phyloP scores from a whole-genome alignment of 2,113 vertebrate genomes.

The Pluvianellus socialis region DNA sequence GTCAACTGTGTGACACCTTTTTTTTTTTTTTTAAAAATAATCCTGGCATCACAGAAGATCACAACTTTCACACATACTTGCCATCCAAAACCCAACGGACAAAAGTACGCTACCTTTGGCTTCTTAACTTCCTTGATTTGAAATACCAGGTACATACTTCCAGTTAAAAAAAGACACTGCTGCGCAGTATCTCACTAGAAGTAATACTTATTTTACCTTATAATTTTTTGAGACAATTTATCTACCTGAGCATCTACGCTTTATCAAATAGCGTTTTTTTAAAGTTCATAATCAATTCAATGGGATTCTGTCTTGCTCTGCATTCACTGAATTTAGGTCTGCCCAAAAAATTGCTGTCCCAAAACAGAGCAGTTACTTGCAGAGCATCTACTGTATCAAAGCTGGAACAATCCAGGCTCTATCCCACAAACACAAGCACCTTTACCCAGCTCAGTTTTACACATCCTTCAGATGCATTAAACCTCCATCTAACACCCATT shows the following conservation, averaged over 20 bases:
- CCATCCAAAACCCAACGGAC: not conserved
- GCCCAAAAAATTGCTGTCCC: not conserved
- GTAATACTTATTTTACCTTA: not conserved
- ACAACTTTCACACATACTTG: not conserved
- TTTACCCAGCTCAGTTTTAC: not conserved
- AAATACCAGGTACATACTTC: not conserved
- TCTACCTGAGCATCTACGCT: not conserved
- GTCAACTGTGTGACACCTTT: accelerated
- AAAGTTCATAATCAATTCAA: not conserved
- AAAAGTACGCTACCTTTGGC: not conserved
- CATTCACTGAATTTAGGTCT: not conserved
- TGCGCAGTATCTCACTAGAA: not conserved
- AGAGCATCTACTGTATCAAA: not conserved
- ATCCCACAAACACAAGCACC: not conserved
- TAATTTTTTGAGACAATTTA: not conserved
- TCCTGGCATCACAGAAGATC: not conserved
- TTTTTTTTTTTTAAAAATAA: not conserved
- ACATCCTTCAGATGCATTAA: not conserved
- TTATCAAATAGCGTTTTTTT: not conserved
- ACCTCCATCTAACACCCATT: not conserved
- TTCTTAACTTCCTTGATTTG: not conserved
- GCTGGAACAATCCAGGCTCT: not conserved
- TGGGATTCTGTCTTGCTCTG: not conserved
- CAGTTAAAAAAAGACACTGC: not conserved
- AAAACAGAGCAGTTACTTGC: not conserved